Base-by-base conservation (phyloP, 2,888 invertebrate genomes). In the Drosophila robusta region DNA sequence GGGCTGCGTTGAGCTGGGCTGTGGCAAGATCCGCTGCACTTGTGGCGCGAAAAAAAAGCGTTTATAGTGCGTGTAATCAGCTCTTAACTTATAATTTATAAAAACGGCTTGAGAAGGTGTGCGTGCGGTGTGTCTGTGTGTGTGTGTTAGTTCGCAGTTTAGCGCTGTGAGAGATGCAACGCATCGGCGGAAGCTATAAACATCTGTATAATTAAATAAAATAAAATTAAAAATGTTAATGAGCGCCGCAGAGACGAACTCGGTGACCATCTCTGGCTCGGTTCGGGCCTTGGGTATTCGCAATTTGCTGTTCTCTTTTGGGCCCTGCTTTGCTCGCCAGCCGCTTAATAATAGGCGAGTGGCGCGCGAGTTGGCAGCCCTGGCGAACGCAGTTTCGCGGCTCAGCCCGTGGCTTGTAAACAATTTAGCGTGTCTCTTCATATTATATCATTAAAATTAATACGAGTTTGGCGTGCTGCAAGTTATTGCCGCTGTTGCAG, bases 401-500 rank as follows among this genome's bases (percentile, higher is more conserved):
- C 50, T 50, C 63, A 64, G 71, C 66, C 67, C 79, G 63, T 72
- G 80, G 87, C 85, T 80, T 76, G 84, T 80, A 88, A 85, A 85
- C 89, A 84, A 88, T 88, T 88, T 85, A 80, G 85, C 85, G 87
- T 86, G 85, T 78, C 84, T 80, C 75, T 60, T 74, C 80, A 73
- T 87, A 81, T 87, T 87, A 89, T 89, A 89, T 89, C 86, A 86
- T 86, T 89, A 89, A 89, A 87, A 81, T 86, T 86, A 86, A 86
- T 89, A 89, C 75, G 73, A 79, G 62, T 81, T 81, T 86, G 58
- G 86, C 86, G 89, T 86, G 86, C 71, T 69, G 58, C 68, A 76
- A 82, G 85, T 73, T 87, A 69, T 86, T 75, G 75, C 68, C 32
- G 22, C 16, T 32, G 32, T 32, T 32, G 32, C 49, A 32, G 56